A percentile compares a stretch with the other conserved stretches of the same genome.
These are phyloP conservation scores for Diplogasteroides magnus DNA, from an alignment of 1,140 invertebrate species.

Conservation along the genomic window DNA sequence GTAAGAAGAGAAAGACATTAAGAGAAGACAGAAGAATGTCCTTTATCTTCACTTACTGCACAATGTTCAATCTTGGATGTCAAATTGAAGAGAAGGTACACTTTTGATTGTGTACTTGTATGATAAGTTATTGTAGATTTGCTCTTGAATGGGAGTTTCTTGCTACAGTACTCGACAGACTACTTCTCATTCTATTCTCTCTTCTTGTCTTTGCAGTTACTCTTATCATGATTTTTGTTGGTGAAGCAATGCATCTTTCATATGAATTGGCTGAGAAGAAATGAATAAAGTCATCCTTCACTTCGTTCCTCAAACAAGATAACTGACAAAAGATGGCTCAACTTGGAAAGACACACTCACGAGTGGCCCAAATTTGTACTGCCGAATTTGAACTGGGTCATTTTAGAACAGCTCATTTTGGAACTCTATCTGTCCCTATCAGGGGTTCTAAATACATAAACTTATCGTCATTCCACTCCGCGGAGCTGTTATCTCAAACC, in stretches of 20 bases:
- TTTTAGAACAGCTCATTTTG: too few species aligned
- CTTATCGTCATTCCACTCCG: too few species aligned
- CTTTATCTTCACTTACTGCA: background rate
- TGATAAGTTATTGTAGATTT: slow-evolving; percentile 34
- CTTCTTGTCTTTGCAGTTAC: slow-evolving; percentile 46
- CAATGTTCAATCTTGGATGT: slow-evolving; percentile 25
- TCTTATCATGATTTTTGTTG: slow-evolving; percentile 49
- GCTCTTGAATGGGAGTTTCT: slow-evolving; percentile 55
- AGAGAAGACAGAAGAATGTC: slow-evolving; percentile 37
- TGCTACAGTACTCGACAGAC: slow-evolving; percentile 50
- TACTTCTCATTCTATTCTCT: slow-evolving; percentile 50
- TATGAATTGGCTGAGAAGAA: slow-evolving; percentile 31
- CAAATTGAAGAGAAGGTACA: slow-evolving; percentile 30
- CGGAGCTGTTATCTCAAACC: too few species aligned
- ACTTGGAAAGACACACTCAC: too few species aligned
- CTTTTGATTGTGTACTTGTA: too few species aligned
- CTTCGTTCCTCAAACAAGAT: background rate
- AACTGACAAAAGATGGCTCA: too few species aligned
- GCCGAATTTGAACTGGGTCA: too few species aligned
- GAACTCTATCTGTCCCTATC: too few species aligned
- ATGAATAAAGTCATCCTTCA: background rate
- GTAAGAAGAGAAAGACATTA: slow-evolving; percentile 35
- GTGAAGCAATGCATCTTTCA: slow-evolving; percentile 51
- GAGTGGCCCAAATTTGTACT: too few species aligned
- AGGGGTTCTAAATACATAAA: too few species aligned